These are phyloP conservation scores for Dyspetes luteomarginatus DNA, from an alignment of 2,888 invertebrate genomes.

Conservation along the genomic window DNA sequence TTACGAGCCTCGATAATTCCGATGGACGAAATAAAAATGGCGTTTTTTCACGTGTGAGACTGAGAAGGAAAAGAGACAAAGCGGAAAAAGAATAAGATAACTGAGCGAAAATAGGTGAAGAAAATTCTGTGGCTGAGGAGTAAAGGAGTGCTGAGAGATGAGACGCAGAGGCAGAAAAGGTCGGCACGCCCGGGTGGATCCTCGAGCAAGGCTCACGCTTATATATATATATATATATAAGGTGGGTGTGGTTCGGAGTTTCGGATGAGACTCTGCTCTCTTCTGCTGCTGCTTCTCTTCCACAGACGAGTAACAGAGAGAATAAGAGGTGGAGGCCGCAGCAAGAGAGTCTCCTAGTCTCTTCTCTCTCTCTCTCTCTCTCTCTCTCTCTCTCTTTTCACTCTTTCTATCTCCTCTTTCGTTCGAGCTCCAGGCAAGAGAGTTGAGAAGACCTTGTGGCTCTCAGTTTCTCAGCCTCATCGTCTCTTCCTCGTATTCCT, in stretches of 20 bases:
- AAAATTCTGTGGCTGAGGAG: neutral
- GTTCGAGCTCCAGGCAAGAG: conserved; percentile 41
- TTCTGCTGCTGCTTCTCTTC: conserved; percentile 40
- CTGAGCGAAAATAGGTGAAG: conserved; percentile 14
- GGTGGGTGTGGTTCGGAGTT: conserved; percentile 59
- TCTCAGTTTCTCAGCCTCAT: conserved; percentile 22
- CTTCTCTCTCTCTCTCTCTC: conserved; percentile 36
- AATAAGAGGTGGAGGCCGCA: conserved; percentile 20
- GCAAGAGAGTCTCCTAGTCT: conserved; percentile 32
- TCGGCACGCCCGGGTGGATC: conserved; percentile 62
- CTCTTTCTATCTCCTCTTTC: conserved; percentile 25
- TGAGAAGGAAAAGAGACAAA: neutral
- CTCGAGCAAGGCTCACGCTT: conserved; percentile 55
- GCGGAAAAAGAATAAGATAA: conserved; percentile 8
- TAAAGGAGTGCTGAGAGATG: conserved; percentile 19
- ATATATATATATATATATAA: conserved; percentile 22
- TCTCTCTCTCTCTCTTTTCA: conserved; percentile 12
- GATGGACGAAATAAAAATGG: neutral
- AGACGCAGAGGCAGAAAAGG: conserved; percentile 53
- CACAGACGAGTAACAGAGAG: conserved; percentile 28
- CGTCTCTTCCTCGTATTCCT: conserved; percentile 17
- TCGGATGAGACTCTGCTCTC: conserved; percentile 57
- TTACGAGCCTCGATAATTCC: conserved; percentile 2
- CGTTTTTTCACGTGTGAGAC: neutral
- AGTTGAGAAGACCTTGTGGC: conserved; percentile 13